Evolutionary conservation across 2,888 invertebrate genomes (phyloP).

Genomic region (Xestia ashworthii): DNA sequence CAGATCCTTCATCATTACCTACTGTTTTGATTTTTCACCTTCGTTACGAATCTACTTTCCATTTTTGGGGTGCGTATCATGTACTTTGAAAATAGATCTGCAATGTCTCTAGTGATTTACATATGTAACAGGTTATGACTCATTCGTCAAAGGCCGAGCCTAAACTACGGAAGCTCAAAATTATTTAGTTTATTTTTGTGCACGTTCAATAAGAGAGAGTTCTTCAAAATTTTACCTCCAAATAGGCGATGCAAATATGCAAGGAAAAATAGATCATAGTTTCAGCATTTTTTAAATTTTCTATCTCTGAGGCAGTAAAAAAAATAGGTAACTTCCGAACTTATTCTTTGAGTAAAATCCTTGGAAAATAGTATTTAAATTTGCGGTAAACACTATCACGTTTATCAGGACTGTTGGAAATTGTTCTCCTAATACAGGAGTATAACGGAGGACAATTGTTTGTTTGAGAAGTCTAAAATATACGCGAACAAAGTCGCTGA

Average conservation of each 20-base stretch:
- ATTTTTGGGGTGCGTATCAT: conserved; percentile 17
- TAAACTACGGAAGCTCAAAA: not conserved
- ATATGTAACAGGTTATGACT: not conserved
- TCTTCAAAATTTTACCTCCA: too few species aligned
- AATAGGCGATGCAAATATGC: too few species aligned
- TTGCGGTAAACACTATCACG: not conserved
- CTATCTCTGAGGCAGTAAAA: not conserved
- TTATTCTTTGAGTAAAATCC: not conserved
- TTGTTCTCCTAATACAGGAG: not conserved
- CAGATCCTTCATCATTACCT: conserved; percentile 75
- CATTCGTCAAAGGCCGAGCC: not conserved
- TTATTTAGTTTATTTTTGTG: not conserved
- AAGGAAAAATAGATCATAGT: too few species aligned
- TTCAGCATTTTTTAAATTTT: not conserved
- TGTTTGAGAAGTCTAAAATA: not conserved
- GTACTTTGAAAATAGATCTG: not conserved
- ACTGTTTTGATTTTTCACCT: conserved; percentile 71
- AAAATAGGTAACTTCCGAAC: not conserved
- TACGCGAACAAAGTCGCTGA: not conserved
- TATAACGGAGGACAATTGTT: not conserved
- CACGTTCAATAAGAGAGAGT: not conserved
- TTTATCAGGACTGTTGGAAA: not conserved
- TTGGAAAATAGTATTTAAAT: not conserved
- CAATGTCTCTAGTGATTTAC: not conserved
- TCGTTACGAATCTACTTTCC: conserved; percentile 32